Percentiles rank a stretch among this genome's conserved stretches.
phyloP scores from a whole-genome alignment of 2,797 vertebrate genomes.

The Melanotaenia boesemani region DNA sequence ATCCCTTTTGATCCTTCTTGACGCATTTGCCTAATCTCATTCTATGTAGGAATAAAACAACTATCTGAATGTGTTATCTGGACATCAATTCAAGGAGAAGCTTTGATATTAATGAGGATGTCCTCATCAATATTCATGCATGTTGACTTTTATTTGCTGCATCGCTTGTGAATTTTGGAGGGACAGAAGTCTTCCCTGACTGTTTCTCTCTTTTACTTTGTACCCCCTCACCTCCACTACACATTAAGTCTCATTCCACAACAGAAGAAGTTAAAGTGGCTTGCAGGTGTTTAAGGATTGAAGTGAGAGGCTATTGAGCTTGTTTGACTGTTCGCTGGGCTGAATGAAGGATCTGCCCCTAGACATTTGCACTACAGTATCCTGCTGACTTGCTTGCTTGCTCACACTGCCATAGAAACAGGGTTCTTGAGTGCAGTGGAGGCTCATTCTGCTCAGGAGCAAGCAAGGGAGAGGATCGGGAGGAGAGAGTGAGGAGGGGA shows the following conservation, averaged over 20 bases:
- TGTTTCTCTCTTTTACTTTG: not conserved
- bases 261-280: conserved; percentile 56
- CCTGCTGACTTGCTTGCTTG: conserved; percentile 82
- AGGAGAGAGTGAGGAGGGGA: conserved; percentile 42
- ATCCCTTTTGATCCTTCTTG: conserved; percentile 68
- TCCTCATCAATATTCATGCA: conserved; percentile 75
- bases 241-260: conserved; percentile 11
- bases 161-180: conserved; percentile 45
- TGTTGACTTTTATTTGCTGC: conserved; percentile 71
- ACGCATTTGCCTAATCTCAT: conserved; percentile 66
- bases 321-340: conserved; percentile 70
- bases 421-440: conserved; percentile 78
- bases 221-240: not conserved
- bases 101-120: conserved; percentile 84
- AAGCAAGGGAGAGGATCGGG: conserved; percentile 75
- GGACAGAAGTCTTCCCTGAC: conserved; percentile 26
- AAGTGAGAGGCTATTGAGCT: conserved; percentile 67
- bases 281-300: conserved; percentile 55
- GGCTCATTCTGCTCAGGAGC: conserved; percentile 81
- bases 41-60: conserved; percentile 59
- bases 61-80: conserved; percentile 62
- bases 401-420: conserved; percentile 85
- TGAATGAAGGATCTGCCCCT: conserved; percentile 78
- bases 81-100: conserved; percentile 70
- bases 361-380: conserved; percentile 80